Evolutionary conservation across 2,888 invertebrate species (phyloP).

Genomic region (Scaptodrosophila latifasciaeformis): DNA sequence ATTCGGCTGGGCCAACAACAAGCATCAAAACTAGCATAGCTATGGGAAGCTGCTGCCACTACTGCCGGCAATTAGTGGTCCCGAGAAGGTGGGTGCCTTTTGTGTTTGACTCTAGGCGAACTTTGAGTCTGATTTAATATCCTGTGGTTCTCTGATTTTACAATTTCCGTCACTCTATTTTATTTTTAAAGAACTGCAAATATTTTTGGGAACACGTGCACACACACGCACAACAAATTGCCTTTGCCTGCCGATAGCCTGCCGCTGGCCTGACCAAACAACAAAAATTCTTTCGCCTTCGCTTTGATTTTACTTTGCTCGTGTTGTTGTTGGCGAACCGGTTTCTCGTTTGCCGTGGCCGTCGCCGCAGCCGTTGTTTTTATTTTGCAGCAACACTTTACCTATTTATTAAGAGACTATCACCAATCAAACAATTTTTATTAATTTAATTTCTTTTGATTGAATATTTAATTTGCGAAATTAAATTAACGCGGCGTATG

Average conservation of each 20-base stretch:
- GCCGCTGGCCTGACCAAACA: conserved; percentile 24
- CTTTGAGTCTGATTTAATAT: no score
- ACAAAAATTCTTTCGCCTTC: conserved; percentile 43
- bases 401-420: conserved; percentile 10
- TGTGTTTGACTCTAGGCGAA: conserved; percentile 10
- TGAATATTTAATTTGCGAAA: no score
- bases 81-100: not conserved
- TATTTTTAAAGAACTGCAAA: no score
- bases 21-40: conserved; percentile 28
- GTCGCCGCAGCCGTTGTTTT: conserved; percentile 39
- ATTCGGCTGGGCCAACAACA: conserved; percentile 37
- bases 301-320: conserved; percentile 31
- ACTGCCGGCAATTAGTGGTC: not conserved
- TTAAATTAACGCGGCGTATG: no score
- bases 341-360: conserved; percentile 45
- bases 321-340: conserved; percentile 50
- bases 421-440: conserved; percentile 6
- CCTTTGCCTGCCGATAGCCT: no score
- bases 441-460: not conserved
- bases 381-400: conserved; percentile 26
- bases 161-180: conserved; percentile 15
- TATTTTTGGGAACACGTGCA: conserved; percentile 18
- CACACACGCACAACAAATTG: conserved; percentile 27
- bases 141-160: conserved; percentile 10
- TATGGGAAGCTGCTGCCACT: no score